Evolutionary conservation across 2,888 invertebrate genomes (phyloP).

Genomic region (Serripes groenlandicus): DNA sequence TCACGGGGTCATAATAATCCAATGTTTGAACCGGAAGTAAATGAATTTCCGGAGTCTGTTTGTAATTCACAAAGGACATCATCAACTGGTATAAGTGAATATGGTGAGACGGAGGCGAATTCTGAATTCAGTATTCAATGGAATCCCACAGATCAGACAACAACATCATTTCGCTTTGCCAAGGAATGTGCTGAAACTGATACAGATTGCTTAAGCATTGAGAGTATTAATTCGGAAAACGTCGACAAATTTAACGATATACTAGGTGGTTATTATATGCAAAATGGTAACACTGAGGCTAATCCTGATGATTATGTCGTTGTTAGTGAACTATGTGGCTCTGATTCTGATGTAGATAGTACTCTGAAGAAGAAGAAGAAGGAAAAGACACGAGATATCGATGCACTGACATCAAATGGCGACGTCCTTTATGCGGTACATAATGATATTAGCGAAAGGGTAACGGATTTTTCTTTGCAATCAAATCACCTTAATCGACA

Average conservation of each 20-base stretch:
- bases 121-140: constrained; percentile 66
- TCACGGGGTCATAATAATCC: constrained; percentile 35
- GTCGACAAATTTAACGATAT: constrained; percentile 32
- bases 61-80: constrained; percentile 58
- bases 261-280: constrained; percentile 36
- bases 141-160: constrained; percentile 37
- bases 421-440: neutral
- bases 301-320: neutral
- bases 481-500: neutral
- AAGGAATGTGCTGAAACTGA: constrained; percentile 16
- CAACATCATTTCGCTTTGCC: neutral
- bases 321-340: neutral
- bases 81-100: constrained; percentile 50
- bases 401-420: constrained; percentile 8
- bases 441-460: constrained; percentile 39
- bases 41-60: constrained; percentile 41
- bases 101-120: constrained; percentile 61
- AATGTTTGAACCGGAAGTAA: constrained; percentile 44
- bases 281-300: neutral
- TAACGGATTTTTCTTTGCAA: constrained; percentile 46
- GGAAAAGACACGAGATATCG: neutral
- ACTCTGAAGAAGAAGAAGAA: neutral
- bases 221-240: constrained; percentile 47
- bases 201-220: constrained; percentile 49
- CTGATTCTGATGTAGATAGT: constrained; percentile 1